phyloP scores from a whole-genome alignment of 2,113 vertebrate species.

The Elephas maximus region DNA sequence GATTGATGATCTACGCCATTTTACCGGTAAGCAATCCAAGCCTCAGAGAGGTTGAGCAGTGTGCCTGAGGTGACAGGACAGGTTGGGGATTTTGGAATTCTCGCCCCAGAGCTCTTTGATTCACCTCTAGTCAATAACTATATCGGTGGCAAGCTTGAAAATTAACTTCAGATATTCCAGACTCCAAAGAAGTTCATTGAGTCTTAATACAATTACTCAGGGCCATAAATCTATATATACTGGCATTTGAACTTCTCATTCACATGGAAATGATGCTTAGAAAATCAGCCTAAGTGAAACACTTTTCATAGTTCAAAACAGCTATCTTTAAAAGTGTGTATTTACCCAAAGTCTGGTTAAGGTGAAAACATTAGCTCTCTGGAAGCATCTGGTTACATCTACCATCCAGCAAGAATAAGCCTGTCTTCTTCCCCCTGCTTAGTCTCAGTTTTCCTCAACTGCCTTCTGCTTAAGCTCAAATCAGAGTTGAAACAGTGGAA shows the following conservation, averaged over 20 bases:
- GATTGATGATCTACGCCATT: not conserved
- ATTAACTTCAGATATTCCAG: not conserved
- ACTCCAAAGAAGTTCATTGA: not conserved
- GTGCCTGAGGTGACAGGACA: accelerated
- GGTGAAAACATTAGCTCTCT: not conserved
- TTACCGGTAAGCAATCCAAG: not conserved
- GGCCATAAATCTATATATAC: not conserved
- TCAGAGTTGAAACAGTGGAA: not conserved
- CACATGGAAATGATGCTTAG: not conserved
- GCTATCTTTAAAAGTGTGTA: not conserved
- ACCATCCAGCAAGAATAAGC: not conserved
- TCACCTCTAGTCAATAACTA: not conserved
- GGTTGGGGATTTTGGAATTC: not conserved
- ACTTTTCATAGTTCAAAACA: not conserved
- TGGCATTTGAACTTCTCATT: not conserved
- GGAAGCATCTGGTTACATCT: not conserved
- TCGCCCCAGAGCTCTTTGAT: not conserved
- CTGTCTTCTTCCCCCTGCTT: not conserved
- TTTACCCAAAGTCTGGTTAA: not conserved
- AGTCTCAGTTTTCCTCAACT: not conserved
- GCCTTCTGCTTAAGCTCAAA: not conserved
- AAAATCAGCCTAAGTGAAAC: not conserved
- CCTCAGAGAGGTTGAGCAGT: not conserved
- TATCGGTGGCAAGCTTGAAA: not conserved
- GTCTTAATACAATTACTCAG: not conserved